Percentiles rank a stretch among this genome's conserved stretches.
These are phyloP conservation scores for Melinaea menophilus DNA, from an alignment of 2,888 invertebrate genomes.

Conservation along the genomic window DNA sequence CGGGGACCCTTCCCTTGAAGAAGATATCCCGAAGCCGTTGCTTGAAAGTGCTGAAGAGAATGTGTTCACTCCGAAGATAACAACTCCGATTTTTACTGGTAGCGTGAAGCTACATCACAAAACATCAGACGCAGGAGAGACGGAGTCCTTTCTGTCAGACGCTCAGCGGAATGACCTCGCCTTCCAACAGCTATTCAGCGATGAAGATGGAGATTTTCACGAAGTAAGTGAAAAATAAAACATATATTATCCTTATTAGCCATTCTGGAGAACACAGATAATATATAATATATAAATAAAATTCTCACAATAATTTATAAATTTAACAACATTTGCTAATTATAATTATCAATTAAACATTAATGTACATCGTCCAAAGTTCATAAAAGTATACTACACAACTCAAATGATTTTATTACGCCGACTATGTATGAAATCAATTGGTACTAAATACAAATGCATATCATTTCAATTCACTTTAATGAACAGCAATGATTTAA, in stretches of 20 bases:
- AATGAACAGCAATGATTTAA: too few species aligned
- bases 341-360: neutral
- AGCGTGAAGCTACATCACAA: conserved; percentile 64
- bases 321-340: too few species aligned
- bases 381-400: too few species aligned
- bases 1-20: conserved; percentile 74
- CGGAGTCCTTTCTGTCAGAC: conserved; percentile 64
- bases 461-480: too few species aligned
- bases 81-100: conserved; percentile 65
- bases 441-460: too few species aligned
- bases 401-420: too few species aligned
- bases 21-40: conserved; percentile 67
- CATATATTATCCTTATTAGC: too few species aligned
- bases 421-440: too few species aligned
- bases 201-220: conserved; percentile 61
- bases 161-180: conserved; percentile 70
- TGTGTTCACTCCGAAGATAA: conserved; percentile 71
- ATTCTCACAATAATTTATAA: too few species aligned
- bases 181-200: conserved; percentile 62
- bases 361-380: neutral
- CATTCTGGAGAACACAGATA: too few species aligned
- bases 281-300: too few species aligned
- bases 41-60: conserved; percentile 62
- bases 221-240: conserved; percentile 45
- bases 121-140: conserved; percentile 58